Percentiles rank a stretch among this genome's conserved stretches.
Evolutionary conservation across 2,888 invertebrate genomes (phyloP).

Genomic region (Endomychus coccineus): DNA sequence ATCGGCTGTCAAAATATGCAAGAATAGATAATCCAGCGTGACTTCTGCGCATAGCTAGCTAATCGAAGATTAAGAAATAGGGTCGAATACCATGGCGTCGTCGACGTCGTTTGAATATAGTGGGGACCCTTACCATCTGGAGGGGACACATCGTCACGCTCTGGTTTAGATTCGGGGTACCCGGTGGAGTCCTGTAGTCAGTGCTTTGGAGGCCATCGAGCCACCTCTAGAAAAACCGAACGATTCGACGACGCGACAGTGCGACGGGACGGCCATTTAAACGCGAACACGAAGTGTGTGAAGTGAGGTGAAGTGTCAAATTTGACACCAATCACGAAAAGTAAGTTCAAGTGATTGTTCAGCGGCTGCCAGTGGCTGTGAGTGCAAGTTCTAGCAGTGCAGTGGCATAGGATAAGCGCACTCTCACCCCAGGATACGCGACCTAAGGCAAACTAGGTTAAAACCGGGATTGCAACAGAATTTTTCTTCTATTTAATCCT

Average conservation of each 20-base stretch:
- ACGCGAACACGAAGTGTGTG: slow-evolving; percentile 36
- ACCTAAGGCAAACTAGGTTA: slow-evolving; percentile 1
- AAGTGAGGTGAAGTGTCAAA: slow-evolving; percentile 35
- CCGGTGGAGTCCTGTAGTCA: slow-evolving; percentile 41
- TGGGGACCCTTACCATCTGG: slow-evolving; percentile 15
- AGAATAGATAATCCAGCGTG: too few species aligned
- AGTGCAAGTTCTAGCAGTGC: slow-evolving; percentile 19
- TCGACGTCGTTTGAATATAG: slow-evolving; percentile 6
- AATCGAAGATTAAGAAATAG: too few species aligned
- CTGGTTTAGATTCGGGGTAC: slow-evolving; percentile 41
- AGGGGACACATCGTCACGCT: slow-evolving; percentile 37
- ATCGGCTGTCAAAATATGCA: too few species aligned
- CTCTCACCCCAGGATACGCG: slow-evolving; percentile 3
- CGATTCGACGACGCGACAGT: slow-evolving; percentile 42
- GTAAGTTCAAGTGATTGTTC: slow-evolving; percentile 32
- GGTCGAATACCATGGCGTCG: slow-evolving; percentile 5
- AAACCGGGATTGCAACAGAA: not conserved
- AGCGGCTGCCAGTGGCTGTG: slow-evolving; percentile 23
- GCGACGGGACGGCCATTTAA: slow-evolving; percentile 38
- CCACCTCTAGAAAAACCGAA: slow-evolving; percentile 44
- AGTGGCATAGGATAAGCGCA: slow-evolving; percentile 10
- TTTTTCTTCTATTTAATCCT: slow-evolving; percentile 10
- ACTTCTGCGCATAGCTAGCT: too few species aligned
- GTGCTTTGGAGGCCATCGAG: slow-evolving; percentile 45
- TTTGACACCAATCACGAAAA: slow-evolving; percentile 32